phyloP scores from a whole-genome alignment of 2,888 invertebrate species.

The Drosophila monieri region DNA sequence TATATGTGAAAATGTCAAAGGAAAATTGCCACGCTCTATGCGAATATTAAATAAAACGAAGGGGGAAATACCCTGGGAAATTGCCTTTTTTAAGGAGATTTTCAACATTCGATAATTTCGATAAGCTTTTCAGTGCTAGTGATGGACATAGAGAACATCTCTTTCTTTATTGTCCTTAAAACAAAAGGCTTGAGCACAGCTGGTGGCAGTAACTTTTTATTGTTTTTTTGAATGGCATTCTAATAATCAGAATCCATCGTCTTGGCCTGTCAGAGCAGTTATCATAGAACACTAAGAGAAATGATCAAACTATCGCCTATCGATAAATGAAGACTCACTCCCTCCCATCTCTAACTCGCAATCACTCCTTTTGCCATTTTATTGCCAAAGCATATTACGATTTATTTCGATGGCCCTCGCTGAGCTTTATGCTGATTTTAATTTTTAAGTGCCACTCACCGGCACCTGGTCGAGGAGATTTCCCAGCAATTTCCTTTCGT shows the following conservation, averaged over 20 bases:
- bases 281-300: slow-evolving; percentile 9
- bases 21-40: slow-evolving; percentile 13
- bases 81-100: background rate
- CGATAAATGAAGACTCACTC: background rate
- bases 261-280: slow-evolving; percentile 22
- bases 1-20: slow-evolving; percentile 25
- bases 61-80: slow-evolving; percentile 1
- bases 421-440: slow-evolving; percentile 26
- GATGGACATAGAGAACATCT: slow-evolving; percentile 3
- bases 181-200: slow-evolving; percentile 14
- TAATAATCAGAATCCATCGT: slow-evolving; percentile 40
- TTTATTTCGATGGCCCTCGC: slow-evolving; percentile 21
- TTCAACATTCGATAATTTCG: background rate
- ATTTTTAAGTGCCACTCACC: slow-evolving; percentile 34
- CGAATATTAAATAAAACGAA: background rate
- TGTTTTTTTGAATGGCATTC: slow-evolving; percentile 38
- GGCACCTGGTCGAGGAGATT: slow-evolving; percentile 26
- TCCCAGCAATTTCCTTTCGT: slow-evolving; percentile 3
- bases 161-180: slow-evolving; percentile 1
- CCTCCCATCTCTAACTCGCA: background rate
- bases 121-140: background rate
- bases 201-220: slow-evolving; percentile 14
- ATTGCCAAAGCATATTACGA: slow-evolving; percentile 15
- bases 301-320: background rate
- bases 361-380: background rate